A percentile compares a stretch with the other conserved stretches of the same genome.
phyloP scores from a whole-genome alignment of 2,113 vertebrate species.

The Marmota flaviventris region DNA sequence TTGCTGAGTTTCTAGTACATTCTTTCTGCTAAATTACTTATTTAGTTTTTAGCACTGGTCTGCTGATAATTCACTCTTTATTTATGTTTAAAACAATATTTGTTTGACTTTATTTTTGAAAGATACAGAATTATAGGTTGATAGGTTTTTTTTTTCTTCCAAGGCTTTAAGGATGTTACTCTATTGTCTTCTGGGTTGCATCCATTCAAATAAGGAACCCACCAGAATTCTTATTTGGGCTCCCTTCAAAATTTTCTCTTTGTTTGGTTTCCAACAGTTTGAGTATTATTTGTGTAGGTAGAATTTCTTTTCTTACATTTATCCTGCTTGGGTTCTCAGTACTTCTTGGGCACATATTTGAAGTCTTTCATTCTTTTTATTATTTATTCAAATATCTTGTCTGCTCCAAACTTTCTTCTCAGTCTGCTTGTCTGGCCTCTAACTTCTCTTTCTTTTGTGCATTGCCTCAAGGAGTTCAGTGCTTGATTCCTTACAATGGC shows the following conservation, averaged over 20 bases:
- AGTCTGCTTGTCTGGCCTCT: background rate
- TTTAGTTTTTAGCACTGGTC: background rate
- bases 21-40: background rate
- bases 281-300: background rate
- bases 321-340: background rate
- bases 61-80: background rate
- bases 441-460: background rate
- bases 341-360: background rate
- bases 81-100: background rate
- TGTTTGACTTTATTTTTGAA: background rate
- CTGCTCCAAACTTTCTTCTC: background rate
- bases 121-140: background rate
- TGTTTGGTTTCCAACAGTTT: background rate
- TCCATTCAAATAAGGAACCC: background rate
- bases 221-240: background rate
- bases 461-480: background rate
- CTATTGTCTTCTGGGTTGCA: background rate
- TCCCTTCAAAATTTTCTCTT: background rate
- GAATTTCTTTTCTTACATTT: background rate
- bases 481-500: background rate
- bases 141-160: background rate
- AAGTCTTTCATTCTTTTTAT: background rate
- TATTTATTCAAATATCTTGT: background rate
- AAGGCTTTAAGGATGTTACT: background rate
- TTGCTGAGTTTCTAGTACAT: background rate